A percentile compares a stretch with the other conserved stretches of the same genome.
phyloP scores from a whole-genome alignment of 2,888 invertebrate genomes.

The Cordylochernes scorpioides region DNA sequence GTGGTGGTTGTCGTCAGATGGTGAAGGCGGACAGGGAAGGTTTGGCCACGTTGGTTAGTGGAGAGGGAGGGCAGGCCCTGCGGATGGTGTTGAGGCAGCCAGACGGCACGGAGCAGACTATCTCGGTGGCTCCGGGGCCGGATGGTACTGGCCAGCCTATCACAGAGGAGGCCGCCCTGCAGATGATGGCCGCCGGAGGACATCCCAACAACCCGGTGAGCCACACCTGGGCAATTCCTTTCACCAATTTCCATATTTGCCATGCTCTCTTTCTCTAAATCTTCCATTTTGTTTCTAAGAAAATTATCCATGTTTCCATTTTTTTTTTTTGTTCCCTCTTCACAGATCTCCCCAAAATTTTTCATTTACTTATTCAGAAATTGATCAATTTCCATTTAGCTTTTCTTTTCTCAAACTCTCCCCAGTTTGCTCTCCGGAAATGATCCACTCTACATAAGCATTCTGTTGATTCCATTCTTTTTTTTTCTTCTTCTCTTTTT shows the following conservation, averaged over 20 bases:
- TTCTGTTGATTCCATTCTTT: no score
- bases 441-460: no score
- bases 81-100: slow-evolving; percentile 14
- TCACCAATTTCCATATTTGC: no score
- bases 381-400: no score
- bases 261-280: neutral
- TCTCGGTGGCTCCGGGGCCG: slow-evolving; percentile 16
- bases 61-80: no score
- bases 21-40: no score
- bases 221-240: neutral
- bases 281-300: neutral
- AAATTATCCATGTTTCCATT: neutral
- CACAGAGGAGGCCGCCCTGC: slow-evolving; percentile 14
- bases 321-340: neutral
- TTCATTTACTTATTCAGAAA: neutral
- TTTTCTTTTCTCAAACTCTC: no score
- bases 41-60: no score
- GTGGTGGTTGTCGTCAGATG: no score
- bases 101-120: slow-evolving; percentile 17
- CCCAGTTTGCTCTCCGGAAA: no score
- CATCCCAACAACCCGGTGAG: slow-evolving; percentile 12
- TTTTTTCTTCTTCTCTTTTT: no score
- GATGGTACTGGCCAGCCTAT: slow-evolving; percentile 13
- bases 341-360: no score
- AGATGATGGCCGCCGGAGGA: slow-evolving; percentile 14